Evolutionary conservation across 2,797 vertebrate genomes (phyloP).

Genomic region (Ciconia nigra): DNA sequence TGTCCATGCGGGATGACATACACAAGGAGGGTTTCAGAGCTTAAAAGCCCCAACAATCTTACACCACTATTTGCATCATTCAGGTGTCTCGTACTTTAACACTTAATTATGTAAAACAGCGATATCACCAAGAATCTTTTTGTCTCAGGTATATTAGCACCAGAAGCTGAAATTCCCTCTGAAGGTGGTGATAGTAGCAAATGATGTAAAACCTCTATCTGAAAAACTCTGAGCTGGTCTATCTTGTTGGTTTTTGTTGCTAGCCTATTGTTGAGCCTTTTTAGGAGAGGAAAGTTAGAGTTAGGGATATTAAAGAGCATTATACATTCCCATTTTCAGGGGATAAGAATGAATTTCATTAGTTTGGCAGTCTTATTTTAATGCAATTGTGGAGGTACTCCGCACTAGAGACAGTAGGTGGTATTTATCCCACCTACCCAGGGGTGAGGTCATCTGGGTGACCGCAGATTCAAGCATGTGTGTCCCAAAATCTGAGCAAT

Average conservation of each 20-base stretch:
- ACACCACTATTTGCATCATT: neutral
- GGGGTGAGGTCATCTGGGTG: neutral
- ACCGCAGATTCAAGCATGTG: neutral
- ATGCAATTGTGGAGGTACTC: neutral
- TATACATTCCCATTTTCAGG: neutral
- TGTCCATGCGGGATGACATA: neutral
- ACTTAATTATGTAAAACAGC: neutral
- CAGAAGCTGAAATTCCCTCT: neutral
- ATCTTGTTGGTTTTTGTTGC: neutral
- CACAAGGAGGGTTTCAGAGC: neutral
- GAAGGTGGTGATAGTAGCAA: neutral
- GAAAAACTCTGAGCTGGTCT: neutral
- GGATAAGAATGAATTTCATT: neutral
- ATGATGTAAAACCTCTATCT: neutral
- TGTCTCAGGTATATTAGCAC: neutral
- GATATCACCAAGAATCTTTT: neutral
- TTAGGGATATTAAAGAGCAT: neutral
- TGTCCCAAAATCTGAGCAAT: neutral
- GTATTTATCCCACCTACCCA: neutral
- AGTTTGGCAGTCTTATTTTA: neutral
- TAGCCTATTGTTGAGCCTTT: neutral
- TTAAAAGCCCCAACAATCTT: neutral
- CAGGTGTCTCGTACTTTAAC: neutral
- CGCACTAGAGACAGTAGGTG: rapidly evolving
- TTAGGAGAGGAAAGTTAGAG: neutral